phyloP scores from a whole-genome alignment of 2,113 vertebrate species.

The Tupaia chinensis region DNA sequence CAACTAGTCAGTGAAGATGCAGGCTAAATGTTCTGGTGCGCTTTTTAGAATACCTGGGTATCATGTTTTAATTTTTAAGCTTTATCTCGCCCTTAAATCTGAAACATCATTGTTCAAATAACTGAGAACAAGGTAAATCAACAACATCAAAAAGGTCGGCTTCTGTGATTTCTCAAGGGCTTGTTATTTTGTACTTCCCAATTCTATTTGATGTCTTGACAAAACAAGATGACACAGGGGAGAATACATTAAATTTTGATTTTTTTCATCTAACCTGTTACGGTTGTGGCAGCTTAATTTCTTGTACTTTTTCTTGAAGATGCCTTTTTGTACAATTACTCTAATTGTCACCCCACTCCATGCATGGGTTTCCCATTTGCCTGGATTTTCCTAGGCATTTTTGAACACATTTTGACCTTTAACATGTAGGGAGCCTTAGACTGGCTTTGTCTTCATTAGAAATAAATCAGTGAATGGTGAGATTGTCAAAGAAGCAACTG shows the following conservation, averaged over 20 bases:
- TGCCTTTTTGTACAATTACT: slow-evolving; percentile 88
- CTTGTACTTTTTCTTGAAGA: slow-evolving; percentile 86
- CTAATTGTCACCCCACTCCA: slow-evolving; percentile 89
- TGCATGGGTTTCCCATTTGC: slow-evolving; percentile 82
- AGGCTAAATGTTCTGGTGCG: slow-evolving; percentile 80
- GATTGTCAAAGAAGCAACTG: slow-evolving; percentile 89
- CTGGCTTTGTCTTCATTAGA: slow-evolving; percentile 89
- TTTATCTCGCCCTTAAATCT: slow-evolving; percentile 90
- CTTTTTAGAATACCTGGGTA: slow-evolving; percentile 81
- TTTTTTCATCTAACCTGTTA: slow-evolving; percentile 92
- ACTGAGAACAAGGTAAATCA: slow-evolving; percentile 94
- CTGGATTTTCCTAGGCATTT: slow-evolving; percentile 86
- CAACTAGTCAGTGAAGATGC: slow-evolving; percentile 78
- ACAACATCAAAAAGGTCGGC: slow-evolving; percentile 94
- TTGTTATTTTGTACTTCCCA: slow-evolving; percentile 95
- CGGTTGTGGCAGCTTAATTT: slow-evolving; percentile 90
- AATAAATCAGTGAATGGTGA: slow-evolving; percentile 87
- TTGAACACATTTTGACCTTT: slow-evolving; percentile 91
- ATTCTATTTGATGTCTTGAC: slow-evolving; percentile 98
- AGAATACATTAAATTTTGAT: slow-evolving; percentile 96
- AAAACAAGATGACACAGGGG: slow-evolving; percentile 96
- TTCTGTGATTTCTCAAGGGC: slow-evolving; percentile 95
- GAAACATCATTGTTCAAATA: slow-evolving; percentile 93
- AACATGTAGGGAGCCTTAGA: slow-evolving; percentile 81
- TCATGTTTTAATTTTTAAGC: slow-evolving; percentile 90